A percentile compares a stretch with the other conserved stretches of the same genome.
Conservation (phyloP, 2,113 vertebrate genomes). For the Macquaria ambigua region DNA sequence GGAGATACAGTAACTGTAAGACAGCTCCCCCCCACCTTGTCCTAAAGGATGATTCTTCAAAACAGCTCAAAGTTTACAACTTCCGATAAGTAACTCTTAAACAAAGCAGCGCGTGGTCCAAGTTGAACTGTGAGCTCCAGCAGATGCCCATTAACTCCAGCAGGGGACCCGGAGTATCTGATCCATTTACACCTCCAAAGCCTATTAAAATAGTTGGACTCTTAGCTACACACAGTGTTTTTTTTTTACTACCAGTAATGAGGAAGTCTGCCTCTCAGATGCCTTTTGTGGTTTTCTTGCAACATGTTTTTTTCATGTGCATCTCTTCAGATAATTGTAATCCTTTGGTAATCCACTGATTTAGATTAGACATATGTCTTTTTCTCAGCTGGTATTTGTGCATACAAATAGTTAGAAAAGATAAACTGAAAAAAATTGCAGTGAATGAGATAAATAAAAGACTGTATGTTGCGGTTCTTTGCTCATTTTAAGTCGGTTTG, state of each 20-base stretch:
- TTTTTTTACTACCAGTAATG: conserved; percentile 47
- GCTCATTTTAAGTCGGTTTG: not conserved
- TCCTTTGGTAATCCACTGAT: conserved; percentile 46
- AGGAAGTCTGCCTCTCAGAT: conserved; percentile 44
- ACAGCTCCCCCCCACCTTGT: not conserved
- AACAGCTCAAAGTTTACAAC: conserved; percentile 50
- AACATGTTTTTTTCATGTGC: conserved; percentile 38
- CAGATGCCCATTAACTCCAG: conserved; percentile 72
- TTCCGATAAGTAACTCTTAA: conserved; percentile 60
- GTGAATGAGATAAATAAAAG: not conserved
- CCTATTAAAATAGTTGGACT: conserved; percentile 68
- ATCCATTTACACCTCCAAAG: conserved; percentile 67
- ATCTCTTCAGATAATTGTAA: conserved; percentile 48
- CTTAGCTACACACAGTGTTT: conserved; percentile 33
- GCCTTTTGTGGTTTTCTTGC: conserved; percentile 34
- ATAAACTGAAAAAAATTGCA: not conserved
- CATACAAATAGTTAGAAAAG: not conserved
- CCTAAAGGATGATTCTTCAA: conserved; percentile 26
- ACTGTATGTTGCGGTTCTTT: not conserved
- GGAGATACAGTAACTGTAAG: not conserved
- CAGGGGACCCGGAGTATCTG: conserved; percentile 53
- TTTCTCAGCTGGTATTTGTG: not conserved
- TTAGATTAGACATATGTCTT: conserved; percentile 33
- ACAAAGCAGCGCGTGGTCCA: conserved; percentile 57
- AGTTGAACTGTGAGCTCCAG: conserved; percentile 56